These are phyloP conservation scores for Amiota communis DNA, from an alignment of 2,888 invertebrate species.

Conservation along the genomic window DNA sequence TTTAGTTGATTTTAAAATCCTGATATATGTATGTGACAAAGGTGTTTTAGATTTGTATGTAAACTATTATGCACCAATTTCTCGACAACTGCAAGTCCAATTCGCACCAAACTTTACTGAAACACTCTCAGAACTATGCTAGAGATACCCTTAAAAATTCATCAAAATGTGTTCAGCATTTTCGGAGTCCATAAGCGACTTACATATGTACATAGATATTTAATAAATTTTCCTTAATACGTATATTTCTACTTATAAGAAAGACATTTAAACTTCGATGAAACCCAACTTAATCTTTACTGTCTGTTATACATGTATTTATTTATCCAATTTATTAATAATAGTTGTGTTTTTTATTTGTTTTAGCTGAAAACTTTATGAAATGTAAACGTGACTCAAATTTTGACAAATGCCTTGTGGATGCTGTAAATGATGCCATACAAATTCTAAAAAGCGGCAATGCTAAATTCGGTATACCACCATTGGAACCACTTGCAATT, in stretches of 20 bases:
- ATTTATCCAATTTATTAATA: too few species aligned
- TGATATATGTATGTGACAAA: too few species aligned
- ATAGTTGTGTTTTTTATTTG: conserved; percentile 33
- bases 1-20: too few species aligned
- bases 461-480: conserved; percentile 76
- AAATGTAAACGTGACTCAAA: conserved; percentile 76
- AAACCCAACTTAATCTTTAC: not conserved
- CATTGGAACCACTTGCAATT: conserved; percentile 78
- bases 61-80: too few species aligned
- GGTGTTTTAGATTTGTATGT: too few species aligned
- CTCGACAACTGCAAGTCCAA: too few species aligned
- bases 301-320: not conserved
- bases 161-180: too few species aligned
- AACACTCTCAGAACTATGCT: too few species aligned
- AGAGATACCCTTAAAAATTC: too few species aligned
- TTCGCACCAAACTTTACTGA: too few species aligned
- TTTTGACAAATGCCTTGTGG: conserved; percentile 77
- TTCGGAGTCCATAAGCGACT: too few species aligned
- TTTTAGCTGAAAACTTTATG: conserved; percentile 76
- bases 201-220: too few species aligned
- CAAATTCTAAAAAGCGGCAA: conserved; percentile 77
- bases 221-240: conserved; percentile 32
- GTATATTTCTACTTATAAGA: not conserved
- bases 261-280: not conserved
- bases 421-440: conserved; percentile 76